phyloP scores from a whole-genome alignment of 2,797 vertebrate genomes.

The Ficedula albicollis region DNA sequence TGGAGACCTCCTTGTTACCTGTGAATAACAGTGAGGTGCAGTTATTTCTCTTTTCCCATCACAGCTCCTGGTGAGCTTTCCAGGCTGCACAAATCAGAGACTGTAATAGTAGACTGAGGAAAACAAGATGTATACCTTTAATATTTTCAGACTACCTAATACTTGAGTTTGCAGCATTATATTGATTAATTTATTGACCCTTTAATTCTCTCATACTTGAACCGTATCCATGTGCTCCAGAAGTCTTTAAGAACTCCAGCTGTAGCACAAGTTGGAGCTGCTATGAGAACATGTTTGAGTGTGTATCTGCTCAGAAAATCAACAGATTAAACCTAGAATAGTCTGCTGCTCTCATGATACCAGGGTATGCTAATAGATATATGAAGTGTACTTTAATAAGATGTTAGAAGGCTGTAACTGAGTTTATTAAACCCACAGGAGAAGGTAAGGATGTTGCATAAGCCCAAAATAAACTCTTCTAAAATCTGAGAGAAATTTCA shows the following conservation, averaged over 20 bases:
- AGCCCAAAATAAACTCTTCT: not conserved
- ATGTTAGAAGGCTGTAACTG: not conserved
- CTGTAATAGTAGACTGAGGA: not conserved
- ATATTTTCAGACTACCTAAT: not conserved
- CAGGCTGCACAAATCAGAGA: not conserved
- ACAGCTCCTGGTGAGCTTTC: not conserved
- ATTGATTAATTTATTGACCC: slow-evolving; percentile 18
- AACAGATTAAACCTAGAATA: not conserved
- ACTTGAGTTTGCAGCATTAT: not conserved
- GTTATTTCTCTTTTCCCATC: not conserved
- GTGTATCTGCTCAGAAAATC: slow-evolving; percentile 1
- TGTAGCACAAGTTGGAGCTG: slow-evolving; percentile 32
- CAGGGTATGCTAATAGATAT: not conserved
- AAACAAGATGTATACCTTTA: not conserved
- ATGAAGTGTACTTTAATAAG: not conserved
- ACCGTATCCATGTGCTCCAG: not conserved
- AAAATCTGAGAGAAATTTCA: not conserved
- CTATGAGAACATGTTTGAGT: not conserved
- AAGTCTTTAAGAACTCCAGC: slow-evolving; percentile 60
- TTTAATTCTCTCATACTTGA: not conserved
- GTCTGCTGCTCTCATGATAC: not conserved
- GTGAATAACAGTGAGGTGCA: not conserved
- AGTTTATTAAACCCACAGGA: not conserved
- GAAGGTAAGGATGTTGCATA: not conserved
- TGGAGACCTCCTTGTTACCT: slow-evolving; percentile 41